Base-by-base conservation (phyloP, 1,140 invertebrate genomes). In the Leptinotarsa defecta region DNA sequence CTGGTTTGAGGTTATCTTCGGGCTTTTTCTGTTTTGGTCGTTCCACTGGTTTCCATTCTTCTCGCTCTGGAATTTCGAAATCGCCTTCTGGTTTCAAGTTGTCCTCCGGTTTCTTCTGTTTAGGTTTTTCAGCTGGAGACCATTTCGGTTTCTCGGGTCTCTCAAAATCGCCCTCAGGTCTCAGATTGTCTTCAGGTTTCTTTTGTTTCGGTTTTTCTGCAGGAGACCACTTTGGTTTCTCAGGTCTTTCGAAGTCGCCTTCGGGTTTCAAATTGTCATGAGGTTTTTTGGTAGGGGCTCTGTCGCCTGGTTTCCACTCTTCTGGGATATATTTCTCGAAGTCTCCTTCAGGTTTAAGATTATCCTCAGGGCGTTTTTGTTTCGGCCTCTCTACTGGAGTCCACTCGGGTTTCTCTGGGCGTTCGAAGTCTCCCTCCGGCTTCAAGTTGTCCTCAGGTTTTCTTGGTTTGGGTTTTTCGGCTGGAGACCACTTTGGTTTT, bases 381-480 rank as follows among this genome's bases (percentile, higher is more conserved):
- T 80, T 79, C 89, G 90, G 79, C 90, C 90, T 20, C 84, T 84
- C 63, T 88, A 88, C 82, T 88, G 90, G 24, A 87, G 88, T n/a
- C 90, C 86, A 79, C 90, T 89, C 1, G 89, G 87, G 78, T 90
- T 86, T 80, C 92, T 86, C 13, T 75, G 79, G 75, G 73, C 82
- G 87, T 80, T 82, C 78, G 75, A 92, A 92, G 13, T 91, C 87
- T 13, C 89, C 90, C 82, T 91, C 89, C 3, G 89, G 88, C 76
- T 85, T 85, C 4, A 92, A 79, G 81, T 91, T 91, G 83, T 92
- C 90, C 80, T 87, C 83, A 67, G 87, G 88, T 83, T 86, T 89
- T 27, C 68, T 79, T 11, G 69, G 77, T 62, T 67, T 75, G 61
- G 79, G 78, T 71, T 84, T 76, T 63, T 84, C 82, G 24, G 75